Base-by-base conservation (phyloP, 2,797 vertebrate species). In the Crenuchus spilurus region DNA sequence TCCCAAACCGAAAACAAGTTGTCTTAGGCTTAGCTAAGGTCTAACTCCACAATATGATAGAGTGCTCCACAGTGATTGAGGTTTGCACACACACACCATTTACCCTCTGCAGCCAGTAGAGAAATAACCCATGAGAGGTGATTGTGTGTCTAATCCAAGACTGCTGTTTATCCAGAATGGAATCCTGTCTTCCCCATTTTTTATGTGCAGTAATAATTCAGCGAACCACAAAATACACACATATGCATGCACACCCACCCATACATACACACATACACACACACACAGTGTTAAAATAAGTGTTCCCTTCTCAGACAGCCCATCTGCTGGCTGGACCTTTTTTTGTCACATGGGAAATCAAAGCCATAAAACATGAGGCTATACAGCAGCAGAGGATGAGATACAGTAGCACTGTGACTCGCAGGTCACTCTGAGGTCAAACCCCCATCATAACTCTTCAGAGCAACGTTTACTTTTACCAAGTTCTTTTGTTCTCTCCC, bases 271-370 rank as follows among this genome's bases (percentile, higher is more conserved):
- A 41, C 24, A 58, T 18, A 41, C n/a, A 18, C 55, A 62, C 44
- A 70, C 44, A 49, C 28, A 41, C 20, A 71, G 30, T 60, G 48
- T 73, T 51, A 82, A 63, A 39, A 76, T 55, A 24, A 65, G 66
- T 42, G 72, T 63, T 70, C 30, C 24, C 39, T 54, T 46, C 48
- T 67, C 26, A 60, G 73, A 60, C 57, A 70, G 39, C 48, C 72
- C 77, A 80, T 83, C 81, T 83, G 81, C 55, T 71, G 66, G 37
- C 76, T 74, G 73, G 10, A 65, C 35, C 63, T 69, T 61, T 51
- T 81, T 75, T 57, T 74, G n/a, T 82, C 77, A 75, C 60, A 73
- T 82, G 78, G 82, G 75, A 84, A 82, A 73, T 71, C 41, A 75
- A 54, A 73, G 61, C 77, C 71, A 78, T 84, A 84, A 86, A 88